Evolutionary conservation across 2,113 vertebrate genomes (phyloP).

Genomic region (Emberiza fucata): DNA sequence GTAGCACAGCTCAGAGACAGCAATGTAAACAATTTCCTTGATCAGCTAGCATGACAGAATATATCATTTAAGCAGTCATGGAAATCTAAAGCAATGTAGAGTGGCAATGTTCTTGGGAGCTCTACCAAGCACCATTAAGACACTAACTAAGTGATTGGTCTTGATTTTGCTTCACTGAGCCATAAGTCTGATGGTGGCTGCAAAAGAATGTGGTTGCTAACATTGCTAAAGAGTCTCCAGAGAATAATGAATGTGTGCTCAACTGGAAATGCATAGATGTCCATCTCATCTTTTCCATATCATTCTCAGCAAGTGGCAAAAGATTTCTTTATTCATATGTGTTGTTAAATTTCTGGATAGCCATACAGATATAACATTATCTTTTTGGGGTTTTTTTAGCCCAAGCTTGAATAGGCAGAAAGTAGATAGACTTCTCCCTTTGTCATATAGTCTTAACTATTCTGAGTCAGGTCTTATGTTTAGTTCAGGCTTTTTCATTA

Average conservation of each 20-base stretch:
- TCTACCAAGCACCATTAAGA: not conserved
- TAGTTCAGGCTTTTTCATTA: not conserved
- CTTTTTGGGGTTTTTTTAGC: fast-evolving
- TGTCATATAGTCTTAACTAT: not conserved
- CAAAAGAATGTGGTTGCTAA: not conserved
- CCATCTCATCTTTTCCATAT: not conserved
- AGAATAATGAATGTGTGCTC: not conserved
- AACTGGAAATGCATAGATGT: not conserved
- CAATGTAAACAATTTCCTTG: not conserved
- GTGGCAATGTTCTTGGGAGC: not conserved
- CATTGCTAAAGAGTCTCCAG: not conserved
- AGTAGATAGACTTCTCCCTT: not conserved
- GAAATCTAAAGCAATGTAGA: not conserved
- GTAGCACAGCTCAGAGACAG: not conserved
- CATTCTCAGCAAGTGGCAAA: not conserved
- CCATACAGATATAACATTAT: not conserved
- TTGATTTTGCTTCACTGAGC: not conserved
- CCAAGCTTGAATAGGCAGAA: not conserved
- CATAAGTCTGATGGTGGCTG: not conserved
- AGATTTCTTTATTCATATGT: not conserved
- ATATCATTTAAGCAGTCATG: not conserved
- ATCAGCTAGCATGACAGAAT: not conserved
- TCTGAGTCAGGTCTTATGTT: not conserved
- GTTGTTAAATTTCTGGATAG: not conserved
- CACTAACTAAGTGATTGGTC: not conserved